A percentile compares a stretch with the other conserved stretches of the same genome.
phyloP scores from a whole-genome alignment of 2,888 invertebrate species.

The Drosophila kambysellisi region DNA sequence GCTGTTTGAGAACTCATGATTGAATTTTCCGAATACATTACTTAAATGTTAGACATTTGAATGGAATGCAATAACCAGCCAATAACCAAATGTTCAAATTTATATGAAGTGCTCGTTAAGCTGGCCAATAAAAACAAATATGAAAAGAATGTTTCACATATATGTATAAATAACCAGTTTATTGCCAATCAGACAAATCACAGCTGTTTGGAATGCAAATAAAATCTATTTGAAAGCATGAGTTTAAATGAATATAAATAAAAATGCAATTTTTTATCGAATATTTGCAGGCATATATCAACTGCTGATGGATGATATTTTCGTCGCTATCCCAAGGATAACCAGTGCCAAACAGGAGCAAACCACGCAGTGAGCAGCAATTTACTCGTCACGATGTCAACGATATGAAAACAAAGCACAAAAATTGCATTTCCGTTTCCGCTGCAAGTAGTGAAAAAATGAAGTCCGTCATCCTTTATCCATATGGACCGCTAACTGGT shows the following conservation, averaged over 20 bases:
- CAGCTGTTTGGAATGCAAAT: not conserved
- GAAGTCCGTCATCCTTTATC: conserved; percentile 86
- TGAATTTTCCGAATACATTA: not conserved
- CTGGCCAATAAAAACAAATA: conserved; percentile 8
- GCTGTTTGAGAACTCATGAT: not conserved
- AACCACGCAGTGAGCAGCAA: conserved; percentile 9
- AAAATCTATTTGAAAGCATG: conserved; percentile 33
- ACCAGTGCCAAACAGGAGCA: conserved; percentile 4
- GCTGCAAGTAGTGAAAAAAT: conserved; percentile 83
- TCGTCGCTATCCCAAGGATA: conserved; percentile 16
- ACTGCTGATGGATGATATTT: conserved; percentile 29
- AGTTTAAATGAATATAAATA: conserved; percentile 48
- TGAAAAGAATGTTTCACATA: conserved; percentile 17
- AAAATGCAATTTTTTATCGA: conserved; percentile 44
- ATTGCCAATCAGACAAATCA: conserved; percentile 32
- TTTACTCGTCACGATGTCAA: conserved; percentile 51
- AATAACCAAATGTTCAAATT: not conserved
- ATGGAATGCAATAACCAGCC: not conserved
- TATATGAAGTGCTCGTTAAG: not conserved
- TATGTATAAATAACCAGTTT: conserved; percentile 34
- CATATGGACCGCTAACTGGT: conserved; percentile 85
- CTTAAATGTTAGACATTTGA: not conserved
- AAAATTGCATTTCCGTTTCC: conserved; percentile 60
- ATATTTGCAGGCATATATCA: conserved; percentile 54
- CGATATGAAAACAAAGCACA: conserved; percentile 81